phyloP scores from a whole-genome alignment of 2,797 vertebrate species.

The Oryzias dopingdopingensis region DNA sequence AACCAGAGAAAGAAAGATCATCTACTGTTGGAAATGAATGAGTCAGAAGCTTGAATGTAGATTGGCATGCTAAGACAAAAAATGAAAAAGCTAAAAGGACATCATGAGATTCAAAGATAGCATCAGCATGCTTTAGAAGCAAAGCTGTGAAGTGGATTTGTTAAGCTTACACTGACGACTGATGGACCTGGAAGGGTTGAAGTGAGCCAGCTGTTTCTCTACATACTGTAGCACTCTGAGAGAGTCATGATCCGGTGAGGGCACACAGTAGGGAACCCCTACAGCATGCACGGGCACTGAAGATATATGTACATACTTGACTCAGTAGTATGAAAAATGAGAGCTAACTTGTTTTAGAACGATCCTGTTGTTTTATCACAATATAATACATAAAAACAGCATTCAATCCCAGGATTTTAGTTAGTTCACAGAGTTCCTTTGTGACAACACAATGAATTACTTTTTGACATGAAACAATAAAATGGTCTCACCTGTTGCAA shows the following conservation, averaged over 20 bases:
- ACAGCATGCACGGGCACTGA: conserved; percentile 78
- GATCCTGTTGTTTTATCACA: not conserved
- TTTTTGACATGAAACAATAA: not conserved
- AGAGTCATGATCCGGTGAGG: conserved; percentile 88
- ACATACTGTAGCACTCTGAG: conserved; percentile 97
- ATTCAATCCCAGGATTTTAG: no score
- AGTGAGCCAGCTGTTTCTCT: conserved; percentile 94
- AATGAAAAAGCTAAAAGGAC: conserved; percentile 6
- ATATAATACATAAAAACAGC: not conserved
- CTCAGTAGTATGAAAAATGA: conserved; percentile 36
- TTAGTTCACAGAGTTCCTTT: no score
- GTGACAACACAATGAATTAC: no score
- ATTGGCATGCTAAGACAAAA: conserved; percentile 31
- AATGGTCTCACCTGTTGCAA: conserved; percentile 60
- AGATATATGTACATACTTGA: conserved; percentile 51
- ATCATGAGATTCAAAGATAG: not conserved
- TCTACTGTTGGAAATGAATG: conserved; percentile 11
- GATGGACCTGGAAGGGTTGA: conserved; percentile 89
- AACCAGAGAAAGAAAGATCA: conserved; percentile 22
- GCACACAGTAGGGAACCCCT: conserved; percentile 85
- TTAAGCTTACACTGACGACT: conserved; percentile 88
- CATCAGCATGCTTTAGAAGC: conserved; percentile 31
- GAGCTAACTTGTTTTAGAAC: conserved; percentile 2
- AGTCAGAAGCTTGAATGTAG: conserved; percentile 16
- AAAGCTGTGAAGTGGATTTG: conserved; percentile 27